These are phyloP conservation scores for Melitaea athalia DNA, from an alignment of 2,888 invertebrate genomes.

Conservation along the genomic window DNA sequence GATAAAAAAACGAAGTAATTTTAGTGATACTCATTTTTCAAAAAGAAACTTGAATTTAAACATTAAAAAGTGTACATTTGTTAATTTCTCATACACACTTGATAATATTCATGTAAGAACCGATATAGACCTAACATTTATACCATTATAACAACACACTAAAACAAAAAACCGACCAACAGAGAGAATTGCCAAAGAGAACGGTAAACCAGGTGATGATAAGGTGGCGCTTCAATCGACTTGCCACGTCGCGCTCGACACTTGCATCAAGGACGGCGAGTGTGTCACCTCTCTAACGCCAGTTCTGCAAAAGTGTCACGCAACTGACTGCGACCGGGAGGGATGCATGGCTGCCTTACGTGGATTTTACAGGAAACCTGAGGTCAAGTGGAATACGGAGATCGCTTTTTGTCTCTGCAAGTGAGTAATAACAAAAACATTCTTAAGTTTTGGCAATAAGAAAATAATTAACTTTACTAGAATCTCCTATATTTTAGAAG, in stretches of 20 bases:
- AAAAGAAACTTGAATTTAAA: background rate
- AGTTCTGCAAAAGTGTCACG: constrained; percentile 92
- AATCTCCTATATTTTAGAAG: too few species aligned
- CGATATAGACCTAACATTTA: background rate
- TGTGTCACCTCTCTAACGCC: constrained; percentile 91
- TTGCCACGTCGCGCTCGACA: constrained; percentile 92
- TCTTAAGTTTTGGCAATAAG: background rate
- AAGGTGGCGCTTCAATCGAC: constrained; percentile 89
- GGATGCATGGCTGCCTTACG: constrained; percentile 94
- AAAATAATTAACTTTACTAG: background rate
- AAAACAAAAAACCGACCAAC: constrained; percentile 66
- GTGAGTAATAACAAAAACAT: constrained; percentile 80
- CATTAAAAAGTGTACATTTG: background rate
- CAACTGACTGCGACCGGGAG: constrained; percentile 87
- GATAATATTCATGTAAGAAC: background rate
- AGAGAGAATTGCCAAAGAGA: constrained; percentile 80
- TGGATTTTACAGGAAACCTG: constrained; percentile 91
- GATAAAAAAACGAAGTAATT: background rate
- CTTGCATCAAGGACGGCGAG: constrained; percentile 90
- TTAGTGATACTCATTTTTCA: background rate
- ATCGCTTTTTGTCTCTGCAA: constrained; percentile 97
- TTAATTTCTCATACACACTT: background rate
- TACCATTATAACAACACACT: constrained; percentile 41
- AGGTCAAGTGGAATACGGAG: constrained; percentile 92
- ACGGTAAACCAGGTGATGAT: constrained; percentile 80